A percentile compares a stretch with the other conserved stretches of the same genome.
These are phyloP conservation scores for Bradypodion pumilum DNA, from an alignment of 2,797 vertebrate species.

Conservation along the genomic window DNA sequence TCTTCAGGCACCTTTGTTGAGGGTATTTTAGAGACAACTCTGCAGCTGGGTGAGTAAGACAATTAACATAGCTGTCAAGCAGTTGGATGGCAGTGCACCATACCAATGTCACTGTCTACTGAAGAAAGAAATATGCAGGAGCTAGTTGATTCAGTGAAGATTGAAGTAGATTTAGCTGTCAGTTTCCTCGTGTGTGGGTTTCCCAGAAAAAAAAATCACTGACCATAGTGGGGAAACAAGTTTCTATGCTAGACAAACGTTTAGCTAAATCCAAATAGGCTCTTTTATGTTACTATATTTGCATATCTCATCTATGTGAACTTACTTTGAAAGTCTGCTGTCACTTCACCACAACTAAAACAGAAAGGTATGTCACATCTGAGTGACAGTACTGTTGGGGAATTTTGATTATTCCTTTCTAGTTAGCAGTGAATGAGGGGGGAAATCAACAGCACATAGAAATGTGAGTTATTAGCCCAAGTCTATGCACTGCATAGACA, in stretches of 20 bases:
- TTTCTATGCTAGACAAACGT: background rate
- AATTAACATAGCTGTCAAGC: background rate
- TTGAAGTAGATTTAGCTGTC: background rate
- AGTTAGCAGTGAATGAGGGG: no score
- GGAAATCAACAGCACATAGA: no score
- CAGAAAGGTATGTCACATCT: no score
- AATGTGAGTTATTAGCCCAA: no score
- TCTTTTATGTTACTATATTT: background rate
- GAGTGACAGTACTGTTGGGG: no score
- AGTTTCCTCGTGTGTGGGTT: background rate
- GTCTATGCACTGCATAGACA: no score
- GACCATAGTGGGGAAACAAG: background rate
- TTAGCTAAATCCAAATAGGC: background rate
- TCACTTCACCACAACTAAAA: background rate
- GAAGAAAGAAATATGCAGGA: background rate
- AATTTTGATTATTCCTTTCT: no score
- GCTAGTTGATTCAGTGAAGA: background rate
- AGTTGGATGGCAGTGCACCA: background rate
- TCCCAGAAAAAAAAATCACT: background rate
- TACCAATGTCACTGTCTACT: background rate
- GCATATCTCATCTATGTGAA: background rate
- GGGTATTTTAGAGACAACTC: conserved; percentile 16
- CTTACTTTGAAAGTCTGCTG: background rate
- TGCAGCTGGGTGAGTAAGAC: conserved; percentile 14
- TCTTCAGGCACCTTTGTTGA: conserved; percentile 28